phyloP scores from a whole-genome alignment of 2,888 invertebrate genomes.

The Chrysopilus asiliformis region DNA sequence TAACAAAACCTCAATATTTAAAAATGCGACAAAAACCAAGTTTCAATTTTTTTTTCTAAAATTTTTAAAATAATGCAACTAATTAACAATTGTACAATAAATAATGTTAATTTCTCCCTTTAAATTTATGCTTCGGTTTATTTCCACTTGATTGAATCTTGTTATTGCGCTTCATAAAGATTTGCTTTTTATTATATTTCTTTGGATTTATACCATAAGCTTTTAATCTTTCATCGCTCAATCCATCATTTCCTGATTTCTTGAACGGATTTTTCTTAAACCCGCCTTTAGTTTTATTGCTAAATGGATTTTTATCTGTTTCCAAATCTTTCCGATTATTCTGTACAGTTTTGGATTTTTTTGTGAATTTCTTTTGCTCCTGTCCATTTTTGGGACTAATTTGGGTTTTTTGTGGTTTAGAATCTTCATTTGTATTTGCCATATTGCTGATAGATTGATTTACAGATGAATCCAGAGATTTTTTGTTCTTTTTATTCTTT shows the following conservation, averaged over 20 bases:
- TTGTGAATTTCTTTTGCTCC: too few relatives aligned
- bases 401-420: background rate
- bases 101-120: too few relatives aligned
- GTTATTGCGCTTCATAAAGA: constrained; percentile 19
- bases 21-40: too few relatives aligned
- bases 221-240: constrained; percentile 69
- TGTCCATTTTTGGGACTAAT: too few relatives aligned
- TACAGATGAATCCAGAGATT: too few relatives aligned
- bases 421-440: background rate
- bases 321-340: constrained; percentile 7
- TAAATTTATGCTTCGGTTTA: too few relatives aligned
- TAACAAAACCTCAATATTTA: too few relatives aligned
- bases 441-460: background rate
- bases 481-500: constrained; percentile 14
- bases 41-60: too few relatives aligned
- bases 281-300: constrained; percentile 15
- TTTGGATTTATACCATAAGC: constrained; percentile 90
- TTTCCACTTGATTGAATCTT: background rate
- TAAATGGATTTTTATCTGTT: constrained; percentile 17
- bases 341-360: constrained; percentile 2
- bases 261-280: constrained; percentile 18
- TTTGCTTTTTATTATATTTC: constrained; percentile 43
- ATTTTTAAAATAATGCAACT: too few relatives aligned
- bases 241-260: constrained; percentile 18
- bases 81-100: too few relatives aligned